Evolutionary conservation across 2,797 vertebrate species (phyloP).

Genomic region (Acanthopagrus latus): DNA sequence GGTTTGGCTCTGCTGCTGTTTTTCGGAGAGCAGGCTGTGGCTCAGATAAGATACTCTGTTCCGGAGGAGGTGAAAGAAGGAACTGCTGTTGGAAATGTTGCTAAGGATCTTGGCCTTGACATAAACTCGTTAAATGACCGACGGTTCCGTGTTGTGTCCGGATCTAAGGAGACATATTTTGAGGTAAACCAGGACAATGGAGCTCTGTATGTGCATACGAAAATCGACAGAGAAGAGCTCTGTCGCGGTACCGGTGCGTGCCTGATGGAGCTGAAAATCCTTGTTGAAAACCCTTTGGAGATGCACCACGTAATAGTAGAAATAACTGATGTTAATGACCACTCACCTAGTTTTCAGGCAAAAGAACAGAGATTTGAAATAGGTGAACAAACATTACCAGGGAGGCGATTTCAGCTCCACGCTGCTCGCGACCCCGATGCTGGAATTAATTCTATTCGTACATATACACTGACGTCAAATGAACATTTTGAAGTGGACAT

Average conservation of each 20-base stretch:
- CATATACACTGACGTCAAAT: constrained; percentile 73
- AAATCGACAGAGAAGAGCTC: constrained; percentile 84
- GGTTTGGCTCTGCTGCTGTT: constrained; percentile 12
- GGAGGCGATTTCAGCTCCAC: constrained; percentile 83
- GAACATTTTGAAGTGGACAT: constrained; percentile 77
- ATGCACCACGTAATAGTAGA: constrained; percentile 82
- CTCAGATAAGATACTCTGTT: constrained; percentile 84
- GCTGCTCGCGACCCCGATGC: constrained; percentile 85
- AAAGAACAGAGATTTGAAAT: constrained; percentile 71
- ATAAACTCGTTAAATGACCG: constrained; percentile 64
- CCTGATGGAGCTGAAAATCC: constrained; percentile 81
- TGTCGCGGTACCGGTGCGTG: constrained; percentile 77
- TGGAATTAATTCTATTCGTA: constrained; percentile 80
- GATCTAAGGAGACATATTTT: constrained; percentile 77
- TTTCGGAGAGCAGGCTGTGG: constrained; percentile 45
- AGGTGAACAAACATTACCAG: constrained; percentile 54
- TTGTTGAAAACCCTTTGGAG: constrained; percentile 85
- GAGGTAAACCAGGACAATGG: constrained; percentile 84
- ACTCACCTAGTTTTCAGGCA: constrained; percentile 76
- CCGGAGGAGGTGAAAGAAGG: constrained; percentile 84
- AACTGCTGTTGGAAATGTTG: constrained; percentile 83
- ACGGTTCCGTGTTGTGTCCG: constrained; percentile 82
- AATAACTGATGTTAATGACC: constrained; percentile 84
- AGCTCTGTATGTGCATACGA: constrained; percentile 75
- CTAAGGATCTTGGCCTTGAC: constrained; percentile 86